phyloP scores from a whole-genome alignment of 2,888 invertebrate genomes.

The Acanthoscelides obtectus region DNA sequence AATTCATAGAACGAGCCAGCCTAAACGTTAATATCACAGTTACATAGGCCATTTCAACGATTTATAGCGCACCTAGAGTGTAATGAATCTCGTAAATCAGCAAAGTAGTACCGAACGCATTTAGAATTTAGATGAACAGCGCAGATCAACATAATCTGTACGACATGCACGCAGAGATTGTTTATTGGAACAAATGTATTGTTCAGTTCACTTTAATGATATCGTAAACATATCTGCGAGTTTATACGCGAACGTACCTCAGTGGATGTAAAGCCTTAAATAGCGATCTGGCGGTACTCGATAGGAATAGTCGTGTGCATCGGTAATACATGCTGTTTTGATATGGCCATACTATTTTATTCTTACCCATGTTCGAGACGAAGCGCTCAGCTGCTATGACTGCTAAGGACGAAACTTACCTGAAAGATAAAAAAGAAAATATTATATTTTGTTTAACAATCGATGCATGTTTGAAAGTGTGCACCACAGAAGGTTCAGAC shows the following conservation, averaged over 20 bases:
- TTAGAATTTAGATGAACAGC: neutral
- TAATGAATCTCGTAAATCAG: neutral
- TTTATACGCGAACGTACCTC: neutral
- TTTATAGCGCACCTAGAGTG: neutral
- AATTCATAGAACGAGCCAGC: no score
- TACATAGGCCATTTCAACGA: neutral
- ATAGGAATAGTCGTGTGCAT: neutral
- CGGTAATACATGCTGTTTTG: neutral
- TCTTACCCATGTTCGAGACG: neutral
- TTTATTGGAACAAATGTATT: neutral
- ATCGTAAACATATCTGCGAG: neutral
- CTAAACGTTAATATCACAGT: no score
- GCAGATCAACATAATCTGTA: neutral
- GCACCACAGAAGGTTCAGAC: no score
- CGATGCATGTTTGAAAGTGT: no score
- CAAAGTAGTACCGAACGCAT: neutral
- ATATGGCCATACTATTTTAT: neutral
- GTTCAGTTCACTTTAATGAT: neutral
- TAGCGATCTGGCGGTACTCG: neutral
- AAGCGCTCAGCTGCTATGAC: neutral
- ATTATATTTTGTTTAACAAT: no score
- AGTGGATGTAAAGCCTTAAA: neutral
- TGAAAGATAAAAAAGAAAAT: neutral
- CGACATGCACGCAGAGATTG: neutral
- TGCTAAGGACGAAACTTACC: neutral